Percentiles rank a stretch among this genome's conserved stretches.
phyloP scores from a whole-genome alignment of 2,888 invertebrate genomes.

The Drosophila formosana region DNA sequence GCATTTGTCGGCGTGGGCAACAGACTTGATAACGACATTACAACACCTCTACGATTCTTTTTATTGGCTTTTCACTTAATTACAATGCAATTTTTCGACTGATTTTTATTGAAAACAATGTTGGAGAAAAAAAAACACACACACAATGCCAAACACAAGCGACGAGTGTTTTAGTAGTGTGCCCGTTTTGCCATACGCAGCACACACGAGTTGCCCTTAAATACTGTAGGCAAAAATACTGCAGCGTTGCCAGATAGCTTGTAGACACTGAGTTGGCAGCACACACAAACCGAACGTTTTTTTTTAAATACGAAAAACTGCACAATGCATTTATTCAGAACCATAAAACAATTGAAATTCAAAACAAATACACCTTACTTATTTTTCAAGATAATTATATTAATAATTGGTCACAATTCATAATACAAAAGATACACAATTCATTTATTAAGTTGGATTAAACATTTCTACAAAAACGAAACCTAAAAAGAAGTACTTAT shows the following conservation, averaged over 20 bases:
- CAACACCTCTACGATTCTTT: not conserved
- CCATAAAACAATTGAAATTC: not conserved
- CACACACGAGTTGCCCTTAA: slow-evolving; percentile 5
- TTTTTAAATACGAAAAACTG: not conserved
- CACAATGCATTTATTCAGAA: slow-evolving; percentile 6
- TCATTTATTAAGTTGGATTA: too few relatives aligned
- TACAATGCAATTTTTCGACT: slow-evolving; percentile 10
- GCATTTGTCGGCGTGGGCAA: slow-evolving; percentile 95
- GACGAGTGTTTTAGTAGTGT: slow-evolving; percentile 28
- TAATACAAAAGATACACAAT: too few relatives aligned
- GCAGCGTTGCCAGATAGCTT: slow-evolving; percentile 3
- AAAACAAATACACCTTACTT: too few relatives aligned
- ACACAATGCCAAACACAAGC: slow-evolving; percentile 25
- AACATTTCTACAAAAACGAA: too few relatives aligned
- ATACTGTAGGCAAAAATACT: not conserved
- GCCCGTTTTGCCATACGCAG: slow-evolving; percentile 20
- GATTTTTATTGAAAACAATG: slow-evolving; percentile 24
- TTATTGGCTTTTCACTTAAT: not conserved
- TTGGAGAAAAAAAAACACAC: slow-evolving; percentile 31
- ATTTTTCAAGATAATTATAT: too few relatives aligned
- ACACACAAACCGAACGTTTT: not conserved
- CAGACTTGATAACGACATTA: slow-evolving; percentile 87
- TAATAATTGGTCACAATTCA: too few relatives aligned
- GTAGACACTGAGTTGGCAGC: too few relatives aligned
- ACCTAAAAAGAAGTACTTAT: too few relatives aligned